Conservation (phyloP, 2,113 vertebrate genomes). For the Tetraodon nigroviridis region DNA sequence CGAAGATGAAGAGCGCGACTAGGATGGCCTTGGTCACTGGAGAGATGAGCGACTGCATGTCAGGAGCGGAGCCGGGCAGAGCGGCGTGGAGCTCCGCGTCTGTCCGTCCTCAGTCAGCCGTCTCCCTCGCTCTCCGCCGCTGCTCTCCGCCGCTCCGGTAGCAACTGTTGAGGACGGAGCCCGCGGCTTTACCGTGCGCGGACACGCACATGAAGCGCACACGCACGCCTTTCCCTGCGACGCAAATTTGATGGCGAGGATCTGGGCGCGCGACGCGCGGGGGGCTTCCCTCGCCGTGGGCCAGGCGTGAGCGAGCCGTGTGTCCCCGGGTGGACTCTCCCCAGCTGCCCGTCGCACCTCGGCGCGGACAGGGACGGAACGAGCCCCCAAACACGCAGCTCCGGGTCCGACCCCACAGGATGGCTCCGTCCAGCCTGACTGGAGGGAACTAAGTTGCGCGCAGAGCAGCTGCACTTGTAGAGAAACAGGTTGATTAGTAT, state of each 20-base stretch:
- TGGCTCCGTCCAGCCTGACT: slow-evolving; percentile 3
- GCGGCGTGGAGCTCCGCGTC: slow-evolving; percentile 62
- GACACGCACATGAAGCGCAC: slow-evolving; percentile 40
- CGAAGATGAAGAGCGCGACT: slow-evolving; percentile 95
- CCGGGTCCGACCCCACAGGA: slow-evolving; percentile 16
- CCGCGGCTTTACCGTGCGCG: slow-evolving; percentile 46
- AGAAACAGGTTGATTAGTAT: slow-evolving; percentile 70
- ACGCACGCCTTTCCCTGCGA: slow-evolving; percentile 44
- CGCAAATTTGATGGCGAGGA: slow-evolving; percentile 22
- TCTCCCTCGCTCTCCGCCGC: slow-evolving; percentile 45
- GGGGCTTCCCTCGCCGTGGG: slow-evolving; percentile 59
- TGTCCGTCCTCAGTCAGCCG: slow-evolving; percentile 46
- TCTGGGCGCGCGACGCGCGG: slow-evolving; percentile 52
- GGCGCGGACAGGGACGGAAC: slow-evolving; percentile 13
- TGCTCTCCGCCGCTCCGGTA: slow-evolving; percentile 54
- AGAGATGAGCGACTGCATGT: slow-evolving; percentile 95
- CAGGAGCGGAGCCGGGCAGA: slow-evolving; percentile 73
- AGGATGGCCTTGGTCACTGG: slow-evolving; percentile 95
- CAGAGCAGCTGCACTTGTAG: slow-evolving; percentile 48
- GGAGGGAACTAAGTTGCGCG: slow-evolving; percentile 54
- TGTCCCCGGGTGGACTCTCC: slow-evolving; percentile 42
- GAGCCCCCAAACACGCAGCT: not conserved
- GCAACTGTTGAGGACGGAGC: slow-evolving; percentile 69
- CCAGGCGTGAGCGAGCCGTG: slow-evolving; percentile 28
- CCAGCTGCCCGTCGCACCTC: slow-evolving; percentile 27